Evolutionary conservation across 2,113 vertebrate species (phyloP), one percentile per base, ranked within the genome.

Genomic region (Recurvirostra avosetta): DNA sequence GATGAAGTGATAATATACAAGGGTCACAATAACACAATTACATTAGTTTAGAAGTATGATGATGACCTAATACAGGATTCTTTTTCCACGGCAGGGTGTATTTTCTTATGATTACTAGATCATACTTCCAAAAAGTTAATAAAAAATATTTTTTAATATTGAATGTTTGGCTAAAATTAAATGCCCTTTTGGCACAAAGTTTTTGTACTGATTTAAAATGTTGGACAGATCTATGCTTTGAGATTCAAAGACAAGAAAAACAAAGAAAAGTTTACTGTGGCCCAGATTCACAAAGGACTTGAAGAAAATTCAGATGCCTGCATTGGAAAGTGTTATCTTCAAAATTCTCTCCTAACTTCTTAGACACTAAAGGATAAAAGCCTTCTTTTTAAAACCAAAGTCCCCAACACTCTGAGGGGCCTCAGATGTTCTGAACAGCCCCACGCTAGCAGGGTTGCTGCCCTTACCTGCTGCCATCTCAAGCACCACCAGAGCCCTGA

Each of bases 381-480:
- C 3, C 25, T 88, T 50, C 21, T 72, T 76, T 75, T 50, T 62
- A 75, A 68, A 15, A 78, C 7, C 13, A 32, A 62, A 63, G 27
- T 49, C 30, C 18, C 1, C 2, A 53, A 56, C 25, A n/a, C 12
- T 83, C 20, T 1, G 2, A 36, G n/a, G 8, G 11, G 16, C 1
- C 8, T 65, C 41, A 12, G 70, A 23, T 62, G 18, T 9, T 90
- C 52, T 43, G 52, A 59, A 27, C 9, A 63, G 3, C 20, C 17
- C 12, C 15, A 26, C 0, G 0, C 2, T 34, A 9, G 14, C 36
- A 38, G 34, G 14, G 7, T 27, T 38, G 22, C 17, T 79, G 11
- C 9, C 17, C 6, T 63, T 16, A n/a, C 6, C 23, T 55, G 20
- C 20, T 70, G 36, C 30, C 29, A 40, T 12, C 22, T 50, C 2